Evolutionary conservation across 2,113 vertebrate species (phyloP).

Genomic region (Bos javanicus): DNA sequence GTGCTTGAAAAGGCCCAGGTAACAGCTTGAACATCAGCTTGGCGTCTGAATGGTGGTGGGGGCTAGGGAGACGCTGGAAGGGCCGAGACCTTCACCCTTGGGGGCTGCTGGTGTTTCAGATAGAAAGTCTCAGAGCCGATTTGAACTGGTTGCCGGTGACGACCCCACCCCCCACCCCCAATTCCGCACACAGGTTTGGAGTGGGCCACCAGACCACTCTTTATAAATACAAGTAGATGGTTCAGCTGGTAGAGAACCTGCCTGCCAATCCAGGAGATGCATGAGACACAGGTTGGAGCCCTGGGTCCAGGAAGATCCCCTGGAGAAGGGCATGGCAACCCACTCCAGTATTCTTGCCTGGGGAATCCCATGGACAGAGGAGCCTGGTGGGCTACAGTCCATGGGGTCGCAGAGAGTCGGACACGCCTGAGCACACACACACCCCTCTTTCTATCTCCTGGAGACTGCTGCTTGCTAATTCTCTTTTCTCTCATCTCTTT

Average conservation of each 20-base stretch:
- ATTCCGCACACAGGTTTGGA: rapidly evolving
- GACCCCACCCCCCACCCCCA: rapidly evolving
- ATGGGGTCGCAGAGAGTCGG: background rate
- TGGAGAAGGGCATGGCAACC: background rate
- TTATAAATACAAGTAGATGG: background rate
- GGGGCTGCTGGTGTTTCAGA: no score
- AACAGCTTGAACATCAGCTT: rapidly evolving
- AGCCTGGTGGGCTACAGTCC: background rate
- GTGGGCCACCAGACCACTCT: background rate
- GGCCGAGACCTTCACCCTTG: background rate
- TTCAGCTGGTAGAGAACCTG: background rate
- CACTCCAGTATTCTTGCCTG: background rate
- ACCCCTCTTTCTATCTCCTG: no score
- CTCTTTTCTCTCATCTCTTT: rapidly evolving
- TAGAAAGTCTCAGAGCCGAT: background rate
- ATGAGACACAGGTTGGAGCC: background rate
- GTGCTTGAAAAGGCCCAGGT: rapidly evolving
- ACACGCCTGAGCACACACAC: background rate
- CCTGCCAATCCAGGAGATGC: background rate
- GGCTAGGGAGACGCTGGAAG: rapidly evolving
- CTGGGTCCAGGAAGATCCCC: background rate
- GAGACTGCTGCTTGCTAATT: rapidly evolving
- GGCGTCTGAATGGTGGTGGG: background rate
- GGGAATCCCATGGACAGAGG: background rate
- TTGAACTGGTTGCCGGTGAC: no score